Evolutionary conservation across 2,113 vertebrate species (phyloP).

Genomic region (Carassius gibelio): DNA sequence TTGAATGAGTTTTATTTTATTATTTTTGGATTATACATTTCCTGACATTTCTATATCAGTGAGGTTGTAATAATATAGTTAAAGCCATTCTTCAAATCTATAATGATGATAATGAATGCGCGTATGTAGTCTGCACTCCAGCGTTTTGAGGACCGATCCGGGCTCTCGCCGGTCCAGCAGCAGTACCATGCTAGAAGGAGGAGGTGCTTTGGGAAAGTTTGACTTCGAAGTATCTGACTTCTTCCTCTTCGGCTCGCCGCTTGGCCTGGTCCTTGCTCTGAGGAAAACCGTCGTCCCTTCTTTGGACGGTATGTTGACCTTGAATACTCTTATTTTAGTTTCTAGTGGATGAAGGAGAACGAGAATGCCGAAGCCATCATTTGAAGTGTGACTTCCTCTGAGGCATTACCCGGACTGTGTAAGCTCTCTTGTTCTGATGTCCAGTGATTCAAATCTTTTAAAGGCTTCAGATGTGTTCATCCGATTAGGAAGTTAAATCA

Average conservation of each 20-base stretch:
- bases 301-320: conserved; percentile 79
- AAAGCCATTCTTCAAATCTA: no score
- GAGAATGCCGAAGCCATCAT: neutral
- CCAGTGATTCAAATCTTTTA: neutral
- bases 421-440: neutral
- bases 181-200: conserved; percentile 88
- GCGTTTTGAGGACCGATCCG: conserved; percentile 84
- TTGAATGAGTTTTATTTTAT: no score
- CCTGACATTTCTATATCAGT: neutral
- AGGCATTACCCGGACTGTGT: neutral
- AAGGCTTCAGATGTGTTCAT: neutral
- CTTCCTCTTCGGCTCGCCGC: conserved; percentile 93
- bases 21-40: neutral
- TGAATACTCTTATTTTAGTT: neutral
- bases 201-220: conserved; percentile 80
- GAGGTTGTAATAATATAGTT: neutral
- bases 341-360: neutral
- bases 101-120: no score
- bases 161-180: conserved; percentile 87
- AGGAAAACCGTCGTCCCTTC: conserved; percentile 90
- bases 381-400: neutral
- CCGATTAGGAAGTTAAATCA: neutral
- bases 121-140: conserved; percentile 85
- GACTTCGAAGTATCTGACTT: conserved; percentile 95
- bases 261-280: conserved; percentile 94